Percentiles rank a stretch among this genome's conserved stretches.
These are phyloP conservation scores for Progne subis DNA, from an alignment of 2,113 vertebrate genomes.

Conservation along the genomic window DNA sequence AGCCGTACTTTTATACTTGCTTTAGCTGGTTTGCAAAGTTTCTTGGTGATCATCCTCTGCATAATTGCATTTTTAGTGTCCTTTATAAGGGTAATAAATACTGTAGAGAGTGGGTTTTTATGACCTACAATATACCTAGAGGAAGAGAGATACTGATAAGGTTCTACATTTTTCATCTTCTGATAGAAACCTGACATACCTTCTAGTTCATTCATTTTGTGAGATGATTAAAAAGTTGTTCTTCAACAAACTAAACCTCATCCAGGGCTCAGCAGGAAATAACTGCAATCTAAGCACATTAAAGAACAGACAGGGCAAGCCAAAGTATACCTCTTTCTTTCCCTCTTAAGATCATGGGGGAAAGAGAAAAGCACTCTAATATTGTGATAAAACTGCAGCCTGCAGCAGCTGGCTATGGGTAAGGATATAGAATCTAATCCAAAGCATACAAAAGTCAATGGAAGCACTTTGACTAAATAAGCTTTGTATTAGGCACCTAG, in stretches of 20 bases:
- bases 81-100: slow-evolving; percentile 16
- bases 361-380: slow-evolving; percentile 38
- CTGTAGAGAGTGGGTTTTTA: neutral
- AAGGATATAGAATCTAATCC: slow-evolving; percentile 10
- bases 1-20: neutral
- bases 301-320: slow-evolving; percentile 38
- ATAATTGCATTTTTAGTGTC: slow-evolving; percentile 37
- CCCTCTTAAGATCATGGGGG: neutral
- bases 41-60: neutral
- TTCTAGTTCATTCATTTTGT: slow-evolving; percentile 40
- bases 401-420: neutral
- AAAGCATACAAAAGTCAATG: slow-evolving; percentile 24
- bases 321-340: slow-evolving; percentile 23
- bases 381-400: slow-evolving; percentile 2
- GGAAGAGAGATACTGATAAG: slow-evolving; percentile 36
- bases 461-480: slow-evolving; percentile 24
- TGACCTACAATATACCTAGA: neutral
- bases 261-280: slow-evolving; percentile 57
- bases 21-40: slow-evolving; percentile 20
- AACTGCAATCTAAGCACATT: slow-evolving; percentile 56
- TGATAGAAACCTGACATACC: slow-evolving; percentile 44
- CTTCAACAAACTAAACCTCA: slow-evolving; percentile 53
- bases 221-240: slow-evolving; percentile 66
- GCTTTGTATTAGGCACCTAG: slow-evolving; percentile 28
- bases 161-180: slow-evolving; percentile 52